These are phyloP conservation scores for Erebia epiphron DNA, from an alignment of 2,888 invertebrate genomes.

Conservation along the genomic window DNA sequence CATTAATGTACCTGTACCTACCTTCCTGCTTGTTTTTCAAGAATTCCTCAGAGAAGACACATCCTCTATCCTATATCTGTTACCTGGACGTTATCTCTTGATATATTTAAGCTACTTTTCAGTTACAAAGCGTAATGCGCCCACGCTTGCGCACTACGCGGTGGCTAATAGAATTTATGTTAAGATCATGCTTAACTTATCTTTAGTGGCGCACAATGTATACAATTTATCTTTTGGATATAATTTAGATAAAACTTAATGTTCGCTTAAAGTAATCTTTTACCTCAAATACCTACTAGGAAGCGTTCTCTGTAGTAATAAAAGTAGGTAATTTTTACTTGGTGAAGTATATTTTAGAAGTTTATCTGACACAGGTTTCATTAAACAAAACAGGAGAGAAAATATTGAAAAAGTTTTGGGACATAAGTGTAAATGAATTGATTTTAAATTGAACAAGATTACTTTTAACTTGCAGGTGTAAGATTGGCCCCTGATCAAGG, in stretches of 20 bases:
- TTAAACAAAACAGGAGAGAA: too few species aligned
- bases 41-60: neutral
- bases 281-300: neutral
- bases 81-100: slow-evolving; percentile 11
- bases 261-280: neutral
- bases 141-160: neutral
- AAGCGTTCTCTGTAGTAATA: too few species aligned
- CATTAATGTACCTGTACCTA: too few species aligned
- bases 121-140: slow-evolving; percentile 10
- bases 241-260: neutral
- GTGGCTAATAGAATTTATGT: slow-evolving; percentile 18
- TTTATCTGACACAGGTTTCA: too few species aligned
- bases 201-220: slow-evolving; percentile 6
- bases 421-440: too few species aligned
- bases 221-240: slow-evolving; percentile 8
- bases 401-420: too few species aligned
- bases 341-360: too few species aligned
- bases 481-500: slow-evolving; percentile 79
- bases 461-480: slow-evolving; percentile 59
- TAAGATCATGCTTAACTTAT: slow-evolving; percentile 17
- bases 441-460: neutral
- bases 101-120: slow-evolving; percentile 20
- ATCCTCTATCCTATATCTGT: neutral
- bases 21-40: too few species aligned
- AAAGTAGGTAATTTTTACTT: too few species aligned